Evolutionary conservation across 2,888 invertebrate genomes (phyloP), one percentile per base, ranked within the genome.

Genomic region (Branchellion lobata): DNA sequence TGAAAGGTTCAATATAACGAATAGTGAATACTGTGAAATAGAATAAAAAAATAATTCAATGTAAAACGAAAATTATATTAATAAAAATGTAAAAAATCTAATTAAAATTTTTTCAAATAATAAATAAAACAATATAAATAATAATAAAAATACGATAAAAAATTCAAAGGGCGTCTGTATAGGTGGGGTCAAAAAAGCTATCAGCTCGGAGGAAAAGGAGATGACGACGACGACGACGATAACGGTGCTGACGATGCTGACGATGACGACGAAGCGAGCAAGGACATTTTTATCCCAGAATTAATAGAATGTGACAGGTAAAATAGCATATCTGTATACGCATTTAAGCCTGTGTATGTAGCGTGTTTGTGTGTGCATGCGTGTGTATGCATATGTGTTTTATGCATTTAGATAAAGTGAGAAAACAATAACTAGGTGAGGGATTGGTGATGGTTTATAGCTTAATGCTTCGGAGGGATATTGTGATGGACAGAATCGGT

Each of bases 181-280:
- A 90, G 92, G 0, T 96, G 96, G 95, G 97, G 97, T 8, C 94
- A 95, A 93, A 96, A 95, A 24, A 92, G 93, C 53, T 93, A 92
- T 85, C 91, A 92, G 0, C 94, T 95, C 88, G 89, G 96, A 72
- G 95, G 95, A 0, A 92, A 92, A 0, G 95, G 94, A 0, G 88
- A 89, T 57, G 31, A 29, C 29, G 47, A 75, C n/a, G 65, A 69
- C 27, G 69, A 11, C 27, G 69, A 69, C 27, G 69, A 69, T 29
- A 29, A 31, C 5, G 69, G 29, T 33, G 27, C 3, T 18, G 18
- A 29, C 29, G 27, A 69, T 27, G 69, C 69, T 29, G 69, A 69
- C 21, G 69, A 57, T 24, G 78, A 57, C n/a, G 78, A 40, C 0
- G 61, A n/a, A 0, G 89, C 91, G 21, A 88, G 89, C 18, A 89